Conservation (phyloP, 2,888 invertebrate genomes). For the Nemotelus pantherinus region DNA sequence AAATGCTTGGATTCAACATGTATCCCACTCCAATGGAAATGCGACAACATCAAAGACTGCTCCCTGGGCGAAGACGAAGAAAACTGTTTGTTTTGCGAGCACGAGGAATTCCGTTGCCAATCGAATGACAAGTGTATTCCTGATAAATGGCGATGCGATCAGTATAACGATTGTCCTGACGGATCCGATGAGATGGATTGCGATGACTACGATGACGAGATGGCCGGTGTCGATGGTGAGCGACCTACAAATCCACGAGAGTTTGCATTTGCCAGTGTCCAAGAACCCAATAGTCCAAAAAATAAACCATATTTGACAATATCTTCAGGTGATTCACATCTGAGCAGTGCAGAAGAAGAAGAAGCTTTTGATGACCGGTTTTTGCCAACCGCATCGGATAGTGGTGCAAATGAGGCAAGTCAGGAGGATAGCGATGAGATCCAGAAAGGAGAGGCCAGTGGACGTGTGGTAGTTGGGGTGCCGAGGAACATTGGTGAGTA, state of each 20-base stretch:
- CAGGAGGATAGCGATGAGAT: constrained; percentile 49
- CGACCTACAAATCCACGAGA: constrained; percentile 60
- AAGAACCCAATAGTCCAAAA: constrained; percentile 59
- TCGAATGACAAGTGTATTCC: constrained; percentile 68
- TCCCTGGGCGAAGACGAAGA: constrained; percentile 65
- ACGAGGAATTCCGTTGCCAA: constrained; percentile 66
- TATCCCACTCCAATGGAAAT: constrained; percentile 70
- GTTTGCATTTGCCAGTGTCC: constrained; percentile 61
- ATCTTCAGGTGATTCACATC: constrained; percentile 55
- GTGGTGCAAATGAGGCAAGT: background rate
- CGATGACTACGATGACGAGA: constrained; percentile 58
- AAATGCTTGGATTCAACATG: constrained; percentile 70
- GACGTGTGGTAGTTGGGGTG: constrained; percentile 45
- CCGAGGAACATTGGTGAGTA: constrained; percentile 50
- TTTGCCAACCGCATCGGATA: constrained; percentile 50
- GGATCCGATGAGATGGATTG: constrained; percentile 73
- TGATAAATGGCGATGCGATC: constrained; percentile 71
- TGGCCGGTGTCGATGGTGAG: constrained; percentile 55
- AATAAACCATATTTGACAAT: constrained; percentile 54
- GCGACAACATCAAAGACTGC: constrained; percentile 67
- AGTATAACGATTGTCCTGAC: constrained; percentile 70
- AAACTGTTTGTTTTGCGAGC: constrained; percentile 64
- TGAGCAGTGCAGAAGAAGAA: constrained; percentile 40
- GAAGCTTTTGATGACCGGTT: constrained; percentile 48
- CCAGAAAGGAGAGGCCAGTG: constrained; percentile 51